Evolutionary conservation across 2,113 vertebrate species (phyloP), one percentile per base, ranked within the genome.

Genomic region (Tragelaphus buxtoni): DNA sequence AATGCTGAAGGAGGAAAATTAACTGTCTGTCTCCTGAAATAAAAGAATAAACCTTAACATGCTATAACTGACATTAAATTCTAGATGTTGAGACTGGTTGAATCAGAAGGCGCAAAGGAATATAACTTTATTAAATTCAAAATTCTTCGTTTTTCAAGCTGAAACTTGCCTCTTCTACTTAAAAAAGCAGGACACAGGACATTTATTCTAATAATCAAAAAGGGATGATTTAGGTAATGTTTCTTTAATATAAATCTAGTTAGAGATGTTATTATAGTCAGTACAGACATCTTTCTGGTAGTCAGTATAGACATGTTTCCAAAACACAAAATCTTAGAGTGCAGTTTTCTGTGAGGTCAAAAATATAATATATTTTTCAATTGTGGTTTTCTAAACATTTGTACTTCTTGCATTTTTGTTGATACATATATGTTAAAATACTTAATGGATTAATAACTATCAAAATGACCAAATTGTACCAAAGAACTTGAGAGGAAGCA

Each of bases 1-100:
- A 98, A 99, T 99, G 99, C 98, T 99, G 9, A 99, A 99, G 97
- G 99, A 99, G 18, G 99, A 99, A 82, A 99, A 98, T 96, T 99
- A 98, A 99, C 39, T 60, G 47, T 91, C 35, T 60, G 47, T 91
- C 96, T 97, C 88, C 91, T 77, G 30, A 96, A 95, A 97, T 83
- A 88, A 81, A 61, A 24, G 69, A 26, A 79, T 95, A 88, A 45
- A 49, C 77, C 49, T 96, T 96, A 97, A 97, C 45, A 24, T 91
- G 97, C 95, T 96, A 58, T 95, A 92, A 98, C 97, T 97, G 97
- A 96, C 91, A 77, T 95, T 79, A 94, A 98, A 97, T 97, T 97
- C 88, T 97, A 55, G 53, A 53, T 82, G n/a, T 63, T 60, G 53
- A 85, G 56, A 32, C 32, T 97, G 0, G 1, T 49, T 91, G 42